Evolutionary conservation across 2,797 vertebrate species (phyloP), one percentile per base, ranked within the genome.

Genomic region (Neopelma chrysocephalum): DNA sequence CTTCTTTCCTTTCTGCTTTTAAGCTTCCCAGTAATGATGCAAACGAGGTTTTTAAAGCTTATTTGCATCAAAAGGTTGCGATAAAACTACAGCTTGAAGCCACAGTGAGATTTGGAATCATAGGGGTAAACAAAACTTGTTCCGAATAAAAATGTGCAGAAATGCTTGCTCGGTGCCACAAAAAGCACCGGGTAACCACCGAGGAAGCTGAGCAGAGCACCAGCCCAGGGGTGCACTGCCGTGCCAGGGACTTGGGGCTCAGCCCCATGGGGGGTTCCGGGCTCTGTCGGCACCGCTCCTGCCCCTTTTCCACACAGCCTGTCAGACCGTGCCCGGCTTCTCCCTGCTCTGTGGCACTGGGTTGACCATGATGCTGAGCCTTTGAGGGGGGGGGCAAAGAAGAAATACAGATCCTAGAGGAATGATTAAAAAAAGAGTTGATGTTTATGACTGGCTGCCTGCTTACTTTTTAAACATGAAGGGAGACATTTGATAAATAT

Each of bases 401-500:
- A 62, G 70, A 77, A 82, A 77, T 27, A 11, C 4, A 43, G 60
- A 36, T 85, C 64, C 60, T 82, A 57, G 21, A 93, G 43, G 43
- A 64, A 71, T 51, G 48, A 42, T 64, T 42, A 15, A 40, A 78
- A 70, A 75, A 47, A 58, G 22, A 8, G 14, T 45, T 73, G 60
- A 45, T 92, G 71, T 85, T 84, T 93, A 77, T 64, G 81, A 84
- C 75, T 61, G 60, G 32, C 68, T 89, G 93, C 56, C 60, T 87
- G 68, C 72, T 90, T 95, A 71, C 64, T 88, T 4, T 93, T 95
- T 93, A 94, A 94, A 73, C 80, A 90, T 53, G n/a, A 83, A 91
- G 69, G 34, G 83, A 95, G 81, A 95, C 40, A 48, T 54, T 91
- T 92, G 92, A 95, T 96, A 95, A 97, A 97, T 97, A 96, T 96